Base-by-base conservation (phyloP, 2,888 invertebrate genomes). In the Altica lythri region DNA sequence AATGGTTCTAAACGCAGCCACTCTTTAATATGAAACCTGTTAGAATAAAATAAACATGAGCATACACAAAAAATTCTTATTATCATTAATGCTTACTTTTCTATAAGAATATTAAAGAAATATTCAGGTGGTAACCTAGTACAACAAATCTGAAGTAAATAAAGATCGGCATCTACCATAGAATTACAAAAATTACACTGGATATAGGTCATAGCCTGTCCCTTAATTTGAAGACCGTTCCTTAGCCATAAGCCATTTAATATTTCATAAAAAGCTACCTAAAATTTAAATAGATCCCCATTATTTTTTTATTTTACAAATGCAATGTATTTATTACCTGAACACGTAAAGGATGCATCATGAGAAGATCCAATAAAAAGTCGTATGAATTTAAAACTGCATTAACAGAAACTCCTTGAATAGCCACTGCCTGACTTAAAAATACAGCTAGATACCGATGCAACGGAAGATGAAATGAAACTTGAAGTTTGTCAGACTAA, bases 181-280 rank as follows among this genome's bases (percentile, higher is more conserved):
- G 95, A 95, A 79, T 96, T 96, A 79, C 96, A 97, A 80, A 98
- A 97, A 79, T 97, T 96, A 66, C 95, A 95, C 78, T 98, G 97
- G 70, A 96, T 93, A 78, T 98, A 98, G 12, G 96, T 95, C 95
- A 96, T 96, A 25, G 95, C 95, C 78, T 98, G 97, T n/a, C 96
- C 96, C 77, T 93, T 94, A 72, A 98, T 96, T 81, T 96, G 96
- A 6, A 95, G 81, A 0, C 97, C 98, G 78, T 97, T 98, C 60
- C 97, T 86, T 46, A 95, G 94, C 97, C 97, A 98, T 71, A 96
- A 83, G 5, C 93, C 93, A 57, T 90, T 89, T 55, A 95, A 81
- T 68, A 98, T 95, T 83, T 97, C 97, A 76, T 95, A 92, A 77
- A 95, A 94, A 9, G 93, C 88, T 56, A 94, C 93, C 93, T 96